Base-by-base conservation (phyloP, 2,797 vertebrate species). In the Paramormyrops hopkinsi region DNA sequence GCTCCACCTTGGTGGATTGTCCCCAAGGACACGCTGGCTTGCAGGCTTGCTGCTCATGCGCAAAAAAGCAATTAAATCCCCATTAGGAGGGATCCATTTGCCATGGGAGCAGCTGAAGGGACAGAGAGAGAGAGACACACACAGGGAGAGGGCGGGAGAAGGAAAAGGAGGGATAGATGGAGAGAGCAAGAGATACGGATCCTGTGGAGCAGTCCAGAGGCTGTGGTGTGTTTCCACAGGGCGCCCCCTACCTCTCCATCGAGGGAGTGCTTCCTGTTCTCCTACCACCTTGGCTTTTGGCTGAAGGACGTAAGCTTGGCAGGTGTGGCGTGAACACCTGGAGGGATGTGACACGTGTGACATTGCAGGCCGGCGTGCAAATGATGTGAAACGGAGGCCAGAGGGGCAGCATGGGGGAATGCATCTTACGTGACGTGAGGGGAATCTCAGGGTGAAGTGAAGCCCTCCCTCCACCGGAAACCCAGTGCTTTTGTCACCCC, bases 1-100 rank as follows among this genome's bases (percentile, higher is more conserved):
- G 90, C 91, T 92, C 88, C 89, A 48, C 91, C 89, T 88, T 79
- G 90, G 89, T 91, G 92, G 92, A 89, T 91, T 90, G 91, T 91
- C 91, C 90, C 54, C 79, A 85, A 48, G 86, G 51, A 86, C 88
- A 41, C 83, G n/a, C 17, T 86, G 88, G 90, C 90, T 90, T 90
- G 90, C 90, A 48, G 86, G 91, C 91, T 89, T 90, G 86, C 91
- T 91, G 90, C 89, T 91, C 87, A 83, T 90, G 87, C 48, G 89
- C 83, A 88, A 76, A 73, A 85, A 84, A 86, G 86, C 90, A 41
- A 89, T 90, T 88, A 88, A 88, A 90, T 56, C 76, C 82, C 79
- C 33, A 87, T 87, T 89, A 89, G 37, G 56, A 33, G 87, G 48
- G 73, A 90, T 89, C 14, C 73, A 48, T 79, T 88, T 83, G 82